Conservation (phyloP, 2,888 invertebrate genomes). For the Diarsia brunnea region DNA sequence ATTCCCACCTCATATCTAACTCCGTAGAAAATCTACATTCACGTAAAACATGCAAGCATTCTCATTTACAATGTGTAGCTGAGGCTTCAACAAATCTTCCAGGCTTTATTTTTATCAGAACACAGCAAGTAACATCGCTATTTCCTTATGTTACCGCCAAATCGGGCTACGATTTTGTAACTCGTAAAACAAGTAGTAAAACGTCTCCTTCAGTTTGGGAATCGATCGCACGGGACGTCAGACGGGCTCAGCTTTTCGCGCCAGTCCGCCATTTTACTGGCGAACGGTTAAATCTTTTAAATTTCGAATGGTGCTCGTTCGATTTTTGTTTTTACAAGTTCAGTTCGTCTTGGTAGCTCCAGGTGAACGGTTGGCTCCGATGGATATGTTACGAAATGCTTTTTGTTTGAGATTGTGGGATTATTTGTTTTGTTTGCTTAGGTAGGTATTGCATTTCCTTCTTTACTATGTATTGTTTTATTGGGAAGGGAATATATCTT, state of each 20-base stretch:
- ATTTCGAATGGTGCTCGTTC: slow-evolving; percentile 75
- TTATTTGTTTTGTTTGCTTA: slow-evolving; percentile 11
- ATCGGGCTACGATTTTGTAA: slow-evolving; percentile 79
- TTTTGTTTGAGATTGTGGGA: slow-evolving; percentile 36
- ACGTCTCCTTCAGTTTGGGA: slow-evolving; percentile 78
- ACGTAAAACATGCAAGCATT: slow-evolving; percentile 66
- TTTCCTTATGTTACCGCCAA: slow-evolving; percentile 72
- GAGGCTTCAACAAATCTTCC: slow-evolving; percentile 74
- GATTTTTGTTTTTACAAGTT: slow-evolving; percentile 69
- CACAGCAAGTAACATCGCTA: slow-evolving; percentile 65
- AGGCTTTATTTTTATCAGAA: slow-evolving; percentile 81
- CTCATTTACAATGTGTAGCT: slow-evolving; percentile 67
- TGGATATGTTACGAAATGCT: slow-evolving; percentile 31
- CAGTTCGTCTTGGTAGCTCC: slow-evolving; percentile 62
- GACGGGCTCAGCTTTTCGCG: slow-evolving; percentile 69
- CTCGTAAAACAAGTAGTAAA: slow-evolving; percentile 84
- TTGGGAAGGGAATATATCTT: neutral
- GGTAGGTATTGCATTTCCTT: neutral
- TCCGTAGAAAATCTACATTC: slow-evolving; percentile 57
- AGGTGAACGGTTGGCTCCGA: slow-evolving; percentile 56
- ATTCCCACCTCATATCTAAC: slow-evolving; percentile 54
- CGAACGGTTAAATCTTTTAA: slow-evolving; percentile 78
- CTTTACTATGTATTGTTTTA: slow-evolving; percentile 1
- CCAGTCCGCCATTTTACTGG: slow-evolving; percentile 74
- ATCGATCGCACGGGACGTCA: slow-evolving; percentile 78